Evolutionary conservation across 2,113 vertebrate genomes (phyloP).

Genomic region (Tyrannus savana): DNA sequence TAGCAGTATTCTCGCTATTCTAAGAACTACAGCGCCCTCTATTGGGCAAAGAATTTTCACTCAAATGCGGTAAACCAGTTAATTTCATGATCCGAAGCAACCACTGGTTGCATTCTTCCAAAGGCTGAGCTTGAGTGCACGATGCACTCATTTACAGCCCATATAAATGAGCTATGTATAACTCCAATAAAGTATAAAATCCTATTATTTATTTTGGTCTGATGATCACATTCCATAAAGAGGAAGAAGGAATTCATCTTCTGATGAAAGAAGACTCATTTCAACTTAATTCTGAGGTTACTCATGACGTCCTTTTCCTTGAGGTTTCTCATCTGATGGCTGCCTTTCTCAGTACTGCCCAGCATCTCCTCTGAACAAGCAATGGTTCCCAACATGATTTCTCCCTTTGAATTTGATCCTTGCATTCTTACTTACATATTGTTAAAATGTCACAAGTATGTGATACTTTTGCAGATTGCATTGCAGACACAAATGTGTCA

Average conservation of each 20-base stretch:
- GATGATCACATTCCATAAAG: neutral
- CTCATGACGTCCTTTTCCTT: neutral
- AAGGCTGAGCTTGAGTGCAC: fast-evolving
- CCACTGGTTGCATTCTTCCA: neutral
- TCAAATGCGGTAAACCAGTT: neutral
- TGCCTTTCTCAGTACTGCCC: neutral
- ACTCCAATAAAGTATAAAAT: neutral
- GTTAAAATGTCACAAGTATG: neutral
- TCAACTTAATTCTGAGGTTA: neutral
- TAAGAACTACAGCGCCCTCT: constrained; percentile 54
- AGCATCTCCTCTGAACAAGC: neutral
- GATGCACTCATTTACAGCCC: neutral
- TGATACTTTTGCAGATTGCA: neutral
- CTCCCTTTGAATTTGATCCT: neutral
- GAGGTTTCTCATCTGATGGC: neutral
- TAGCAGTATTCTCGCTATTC: neutral
- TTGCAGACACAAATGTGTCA: neutral
- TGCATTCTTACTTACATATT: neutral
- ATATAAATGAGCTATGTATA: neutral
- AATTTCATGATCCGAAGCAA: neutral
- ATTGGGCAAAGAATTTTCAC: constrained; percentile 1
- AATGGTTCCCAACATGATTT: neutral
- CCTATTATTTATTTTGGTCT: neutral
- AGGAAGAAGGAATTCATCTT: neutral
- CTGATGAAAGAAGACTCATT: neutral